Conservation (phyloP, 2,113 vertebrate species). For the Spermophilus dauricus region DNA sequence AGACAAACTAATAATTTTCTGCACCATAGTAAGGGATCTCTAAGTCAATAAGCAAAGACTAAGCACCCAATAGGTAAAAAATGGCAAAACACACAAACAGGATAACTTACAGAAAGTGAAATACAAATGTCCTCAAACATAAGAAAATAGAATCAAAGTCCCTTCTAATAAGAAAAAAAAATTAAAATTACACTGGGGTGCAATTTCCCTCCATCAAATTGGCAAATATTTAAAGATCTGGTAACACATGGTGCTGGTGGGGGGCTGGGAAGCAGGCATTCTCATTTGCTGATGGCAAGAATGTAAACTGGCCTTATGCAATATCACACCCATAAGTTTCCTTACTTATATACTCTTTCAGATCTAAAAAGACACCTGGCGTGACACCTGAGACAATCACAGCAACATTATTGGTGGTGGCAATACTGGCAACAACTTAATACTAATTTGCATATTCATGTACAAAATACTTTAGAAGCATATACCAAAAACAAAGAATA, state of each 20-base stretch:
- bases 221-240: not conserved
- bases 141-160: not conserved
- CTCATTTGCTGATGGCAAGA: not conserved
- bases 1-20: not conserved
- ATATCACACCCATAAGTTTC: not conserved
- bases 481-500: not conserved
- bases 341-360: rapidly evolving
- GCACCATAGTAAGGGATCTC: not conserved
- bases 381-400: rapidly evolving
- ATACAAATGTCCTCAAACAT: not conserved
- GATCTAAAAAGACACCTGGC: not conserved
- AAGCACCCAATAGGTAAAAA: not conserved
- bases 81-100: not conserved
- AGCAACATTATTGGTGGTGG: not conserved
- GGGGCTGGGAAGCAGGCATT: not conserved
- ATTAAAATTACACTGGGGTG: not conserved
- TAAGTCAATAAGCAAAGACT: not conserved
- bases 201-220: not conserved
- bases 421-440: not conserved
- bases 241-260: rapidly evolving
- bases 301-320: rapidly evolving
- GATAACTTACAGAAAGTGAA: not conserved
- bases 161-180: not conserved
- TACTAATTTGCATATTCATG: not conserved
- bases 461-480: not conserved